Percentiles rank a stretch among this genome's conserved stretches.
Conservation (phyloP, 2,888 invertebrate genomes). For the Sylvicola cinctus region DNA sequence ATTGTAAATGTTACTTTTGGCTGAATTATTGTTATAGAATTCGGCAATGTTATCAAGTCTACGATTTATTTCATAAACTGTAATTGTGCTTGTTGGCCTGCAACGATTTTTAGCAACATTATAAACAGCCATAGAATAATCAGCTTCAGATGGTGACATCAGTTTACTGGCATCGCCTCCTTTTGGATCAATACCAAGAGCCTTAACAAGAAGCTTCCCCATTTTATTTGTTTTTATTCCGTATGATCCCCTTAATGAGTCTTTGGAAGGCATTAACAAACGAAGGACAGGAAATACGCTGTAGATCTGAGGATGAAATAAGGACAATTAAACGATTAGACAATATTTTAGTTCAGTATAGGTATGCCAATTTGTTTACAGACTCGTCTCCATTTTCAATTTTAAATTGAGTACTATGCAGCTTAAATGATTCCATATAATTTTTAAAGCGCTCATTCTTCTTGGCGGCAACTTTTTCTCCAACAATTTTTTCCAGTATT, state of each 20-base stretch:
- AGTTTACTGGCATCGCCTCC: neutral
- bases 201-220: neutral
- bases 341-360: no score
- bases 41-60: neutral
- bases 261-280: neutral
- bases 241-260: neutral
- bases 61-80: neutral
- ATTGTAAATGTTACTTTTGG: neutral
- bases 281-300: neutral
- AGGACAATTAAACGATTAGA: no score
- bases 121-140: neutral
- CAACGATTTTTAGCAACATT: neutral
- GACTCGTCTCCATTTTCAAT: neutral
- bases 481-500: neutral
- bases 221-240: neutral
- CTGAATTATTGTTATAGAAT: neutral
- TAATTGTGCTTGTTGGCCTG: neutral
- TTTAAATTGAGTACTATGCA: neutral
- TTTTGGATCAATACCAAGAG: neutral
- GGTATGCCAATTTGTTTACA: no score
- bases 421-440: neutral
- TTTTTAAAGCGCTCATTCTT: neutral
- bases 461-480: neutral
- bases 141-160: neutral
- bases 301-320: no score